phyloP scores from a whole-genome alignment of 2,888 invertebrate species.

The Lasioglossum marginatum region DNA sequence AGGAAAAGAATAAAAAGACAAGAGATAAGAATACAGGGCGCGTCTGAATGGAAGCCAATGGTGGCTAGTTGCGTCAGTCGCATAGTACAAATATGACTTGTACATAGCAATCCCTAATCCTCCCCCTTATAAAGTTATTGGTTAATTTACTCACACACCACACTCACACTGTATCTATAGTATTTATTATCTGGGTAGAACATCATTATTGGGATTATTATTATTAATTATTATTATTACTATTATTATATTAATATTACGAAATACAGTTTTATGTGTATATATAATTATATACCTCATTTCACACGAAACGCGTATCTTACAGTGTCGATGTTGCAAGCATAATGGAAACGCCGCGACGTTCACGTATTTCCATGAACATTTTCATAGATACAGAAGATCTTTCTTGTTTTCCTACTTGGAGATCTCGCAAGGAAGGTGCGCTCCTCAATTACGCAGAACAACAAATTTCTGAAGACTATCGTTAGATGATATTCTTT shows the following conservation, averaged over 20 bases:
- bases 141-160: slow-evolving; percentile 83
- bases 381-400: not conserved
- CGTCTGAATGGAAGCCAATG: slow-evolving; percentile 76
- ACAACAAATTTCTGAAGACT: not conserved
- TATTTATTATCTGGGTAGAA: slow-evolving; percentile 85
- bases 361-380: slow-evolving; percentile 2
- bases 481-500: slow-evolving; percentile 3
- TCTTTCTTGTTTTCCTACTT: not conserved
- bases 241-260: slow-evolving; percentile 82
- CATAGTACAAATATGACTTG: slow-evolving; percentile 85
- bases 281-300: slow-evolving; percentile 80
- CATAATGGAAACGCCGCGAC: slow-evolving; percentile 53
- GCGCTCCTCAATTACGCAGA: not conserved
- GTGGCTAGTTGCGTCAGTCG: slow-evolving; percentile 82
- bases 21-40: slow-evolving; percentile 75
- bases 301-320: slow-evolving; percentile 73
- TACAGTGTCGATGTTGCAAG: slow-evolving; percentile 64
- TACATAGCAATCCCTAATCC: slow-evolving; percentile 79
- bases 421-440: not conserved
- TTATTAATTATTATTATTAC: slow-evolving; percentile 80
- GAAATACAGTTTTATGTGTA: slow-evolving; percentile 84
- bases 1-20: slow-evolving; percentile 68
- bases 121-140: slow-evolving; percentile 67
- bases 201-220: slow-evolving; percentile 84
- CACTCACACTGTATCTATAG: slow-evolving; percentile 84